Evolutionary conservation across 2,113 vertebrate species (phyloP), one percentile per base, ranked within the genome.

Genomic region (Neogale vison): DNA sequence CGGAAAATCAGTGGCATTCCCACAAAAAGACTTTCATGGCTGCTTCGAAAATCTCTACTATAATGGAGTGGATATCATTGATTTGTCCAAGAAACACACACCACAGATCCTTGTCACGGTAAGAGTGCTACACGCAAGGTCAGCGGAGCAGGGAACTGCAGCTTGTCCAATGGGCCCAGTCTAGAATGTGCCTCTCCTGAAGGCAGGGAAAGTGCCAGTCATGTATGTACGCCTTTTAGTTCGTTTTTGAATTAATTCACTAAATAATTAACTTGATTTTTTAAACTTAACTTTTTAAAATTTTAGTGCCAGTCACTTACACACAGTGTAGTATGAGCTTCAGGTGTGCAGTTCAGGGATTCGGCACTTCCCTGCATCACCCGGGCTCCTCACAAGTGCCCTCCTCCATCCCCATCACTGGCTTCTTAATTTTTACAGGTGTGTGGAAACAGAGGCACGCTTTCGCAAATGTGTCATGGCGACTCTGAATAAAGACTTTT

Each of bases 11-110:
- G 99, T 98, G 97, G 98, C 98, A 45, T 97, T 98, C 39, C 98
- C 98, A 96, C 99, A 88, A 93, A 99, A 97, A 95, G 99, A 99
- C 95, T 99, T 99, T 98, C 95, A 99, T 29, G 99, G 99, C 65
- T 99, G 99, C 98, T 98, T 99, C 97, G 99, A 99, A 98, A 99
- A 99, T 97, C 98, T 99, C 84, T 97, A 99, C 96, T 99, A 99
- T 98, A 99, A 99, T 86, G 99, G 98, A 67, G 86, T 99, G 96
- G 99, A 99, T 71, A 97, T 99, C 98, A 98, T 99, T 67, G 98
- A 99, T 80, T 98, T 99, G 86, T 98, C 98, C 85, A 99, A 98
- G 80, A 99, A 98, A 97, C 98, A 98, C 90, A 98, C 98, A 61
- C 98, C 98, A 95, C 98, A 99, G 97, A 99, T 99, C 97, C 98